Conservation (phyloP, 2,797 vertebrate genomes). For the Sebastes oblongus region DNA sequence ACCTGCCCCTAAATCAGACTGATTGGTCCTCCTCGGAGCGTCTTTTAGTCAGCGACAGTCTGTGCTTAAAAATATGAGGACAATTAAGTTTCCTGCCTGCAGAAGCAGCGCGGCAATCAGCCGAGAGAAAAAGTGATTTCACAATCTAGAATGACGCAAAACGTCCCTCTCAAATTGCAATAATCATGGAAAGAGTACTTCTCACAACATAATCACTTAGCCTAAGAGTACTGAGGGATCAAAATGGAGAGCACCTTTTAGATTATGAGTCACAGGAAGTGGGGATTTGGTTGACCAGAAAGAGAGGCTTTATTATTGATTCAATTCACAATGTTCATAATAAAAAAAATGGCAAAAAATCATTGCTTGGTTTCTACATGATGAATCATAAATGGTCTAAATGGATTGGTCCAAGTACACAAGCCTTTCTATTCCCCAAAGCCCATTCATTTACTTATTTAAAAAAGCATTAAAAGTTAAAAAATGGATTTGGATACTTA, state of each 20-base stretch:
- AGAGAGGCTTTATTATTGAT: conserved; percentile 22
- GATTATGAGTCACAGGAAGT: conserved; percentile 25
- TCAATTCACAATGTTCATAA: conserved; percentile 3
- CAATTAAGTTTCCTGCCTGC: conserved; percentile 4
- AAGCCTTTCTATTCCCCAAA: not conserved
- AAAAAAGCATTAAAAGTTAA: not conserved
- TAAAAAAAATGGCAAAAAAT: conserved; percentile 19
- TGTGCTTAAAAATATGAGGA: conserved; percentile 8
- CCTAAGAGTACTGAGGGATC: not conserved
- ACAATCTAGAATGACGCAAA: conserved; percentile 34
- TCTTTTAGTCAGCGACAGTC: not conserved
- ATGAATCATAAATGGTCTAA: conserved; percentile 45
- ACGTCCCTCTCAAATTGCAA: conserved; percentile 18
- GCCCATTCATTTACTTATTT: conserved; percentile 6
- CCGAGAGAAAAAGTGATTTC: conserved; percentile 19
- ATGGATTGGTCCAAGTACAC: not conserved
- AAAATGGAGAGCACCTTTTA: conserved; percentile 15
- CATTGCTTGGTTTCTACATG: not conserved
- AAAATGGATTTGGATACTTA: no score
- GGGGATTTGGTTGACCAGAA: conserved; percentile 12
- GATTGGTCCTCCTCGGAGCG: not conserved
- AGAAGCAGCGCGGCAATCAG: conserved; percentile 28
- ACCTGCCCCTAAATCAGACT: conserved; percentile 9
- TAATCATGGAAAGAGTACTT: conserved; percentile 34
- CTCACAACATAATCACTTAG: conserved; percentile 25